Evolutionary conservation across 1,140 invertebrate species (phyloP).

Genomic region (Dolichoris vasculosae): DNA sequence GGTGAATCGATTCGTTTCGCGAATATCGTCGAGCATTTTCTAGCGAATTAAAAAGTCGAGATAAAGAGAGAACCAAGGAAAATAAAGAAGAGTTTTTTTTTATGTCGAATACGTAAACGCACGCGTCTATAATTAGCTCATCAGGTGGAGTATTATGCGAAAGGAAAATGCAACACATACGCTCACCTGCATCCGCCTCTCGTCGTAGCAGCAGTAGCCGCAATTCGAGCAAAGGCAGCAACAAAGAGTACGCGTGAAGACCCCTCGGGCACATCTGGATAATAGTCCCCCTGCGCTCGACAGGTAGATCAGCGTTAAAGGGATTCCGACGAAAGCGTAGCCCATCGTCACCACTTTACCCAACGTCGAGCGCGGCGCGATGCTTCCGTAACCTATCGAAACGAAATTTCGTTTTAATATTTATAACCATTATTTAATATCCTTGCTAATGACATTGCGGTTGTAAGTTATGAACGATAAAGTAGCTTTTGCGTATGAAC

Average conservation of each 20-base stretch:
- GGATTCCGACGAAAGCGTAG: slow-evolving; percentile 93
- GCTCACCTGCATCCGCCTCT: slow-evolving; percentile 81
- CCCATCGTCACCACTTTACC: slow-evolving; percentile 91
- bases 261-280: slow-evolving; percentile 88
- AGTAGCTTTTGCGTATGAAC: no score
- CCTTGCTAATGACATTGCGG: no score
- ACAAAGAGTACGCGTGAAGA: slow-evolving; percentile 88
- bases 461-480: no score
- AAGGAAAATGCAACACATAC: slow-evolving; percentile 52
- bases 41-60: background rate
- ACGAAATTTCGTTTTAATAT: background rate
- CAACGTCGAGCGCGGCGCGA: slow-evolving; percentile 85
- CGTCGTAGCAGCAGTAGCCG: slow-evolving; percentile 89
- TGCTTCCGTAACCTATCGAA: slow-evolving; percentile 89
- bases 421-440: no score
- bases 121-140: no score
- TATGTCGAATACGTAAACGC: background rate
- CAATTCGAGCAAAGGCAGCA: slow-evolving; percentile 90
- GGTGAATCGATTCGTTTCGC: background rate
- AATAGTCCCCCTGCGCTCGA: slow-evolving; percentile 88
- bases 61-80: background rate
- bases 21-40: background rate
- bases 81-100: slow-evolving; percentile 25
- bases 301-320: slow-evolving; percentile 90
- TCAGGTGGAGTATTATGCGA: slow-evolving; percentile 31